Percentiles rank a stretch among this genome's conserved stretches.
phyloP scores from a whole-genome alignment of 23 tunicate species.

The Phallusia fumigata region DNA sequence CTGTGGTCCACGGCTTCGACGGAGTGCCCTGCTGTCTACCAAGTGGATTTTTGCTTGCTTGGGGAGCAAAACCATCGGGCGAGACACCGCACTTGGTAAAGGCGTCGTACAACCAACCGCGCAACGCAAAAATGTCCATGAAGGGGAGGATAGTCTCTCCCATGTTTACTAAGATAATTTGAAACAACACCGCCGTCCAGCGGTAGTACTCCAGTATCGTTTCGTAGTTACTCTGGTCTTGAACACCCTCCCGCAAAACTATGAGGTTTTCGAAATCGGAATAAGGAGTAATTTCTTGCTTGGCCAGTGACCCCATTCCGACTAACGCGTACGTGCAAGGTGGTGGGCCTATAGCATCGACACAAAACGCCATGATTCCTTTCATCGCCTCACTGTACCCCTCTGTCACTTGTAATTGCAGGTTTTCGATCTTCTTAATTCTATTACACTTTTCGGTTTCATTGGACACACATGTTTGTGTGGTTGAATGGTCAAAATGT shows the following conservation, averaged over 20 bases:
- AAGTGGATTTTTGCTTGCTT: neutral
- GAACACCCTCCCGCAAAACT: constrained; percentile 18
- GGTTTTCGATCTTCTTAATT: neutral
- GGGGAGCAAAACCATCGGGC: neutral
- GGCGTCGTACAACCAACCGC: constrained; percentile 6
- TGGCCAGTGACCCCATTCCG: constrained; percentile 16
- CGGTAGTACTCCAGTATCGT: constrained; percentile 20
- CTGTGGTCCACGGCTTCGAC: neutral
- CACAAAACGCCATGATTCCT: neutral
- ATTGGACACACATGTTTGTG: neutral
- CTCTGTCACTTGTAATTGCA: neutral
- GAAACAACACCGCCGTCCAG: constrained; percentile 30
- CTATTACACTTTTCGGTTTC: neutral
- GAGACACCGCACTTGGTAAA: neutral
- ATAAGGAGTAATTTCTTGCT: constrained; percentile 24
- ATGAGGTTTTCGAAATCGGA: constrained; percentile 17
- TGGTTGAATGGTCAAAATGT: neutral
- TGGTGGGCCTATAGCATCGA: constrained; percentile 23
- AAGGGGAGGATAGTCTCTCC: constrained; percentile 19
- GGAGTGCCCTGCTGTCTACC: neutral
- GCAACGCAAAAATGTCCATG: constrained; percentile 4
- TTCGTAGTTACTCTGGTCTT: constrained; percentile 25
- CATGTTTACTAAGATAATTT: constrained; percentile 16
- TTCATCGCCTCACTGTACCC: constrained; percentile 11
- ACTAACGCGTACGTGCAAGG: constrained; percentile 33